These are phyloP conservation scores for Mionectes olivaceus DNA, from an alignment of 2,797 vertebrate species.

Conservation along the genomic window DNA sequence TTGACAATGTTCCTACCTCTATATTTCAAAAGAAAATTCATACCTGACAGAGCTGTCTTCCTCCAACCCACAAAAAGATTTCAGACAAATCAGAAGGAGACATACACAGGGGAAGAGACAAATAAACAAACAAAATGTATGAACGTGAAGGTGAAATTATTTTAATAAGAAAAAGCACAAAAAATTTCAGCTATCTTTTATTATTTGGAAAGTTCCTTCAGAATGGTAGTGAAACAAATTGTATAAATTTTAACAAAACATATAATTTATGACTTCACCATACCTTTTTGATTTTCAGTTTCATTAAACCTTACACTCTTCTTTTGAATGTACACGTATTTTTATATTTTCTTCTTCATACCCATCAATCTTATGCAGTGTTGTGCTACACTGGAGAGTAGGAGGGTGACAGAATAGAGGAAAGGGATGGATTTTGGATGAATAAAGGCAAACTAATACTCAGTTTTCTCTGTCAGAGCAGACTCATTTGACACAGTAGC, in stretches of 20 bases:
- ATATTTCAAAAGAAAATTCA: neutral
- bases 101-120: neutral
- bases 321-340: neutral
- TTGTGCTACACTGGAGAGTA: neutral
- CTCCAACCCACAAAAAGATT: neutral
- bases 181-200: neutral
- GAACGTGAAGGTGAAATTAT: neutral
- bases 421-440: neutral
- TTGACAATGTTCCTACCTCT: neutral
- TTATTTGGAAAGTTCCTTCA: neutral
- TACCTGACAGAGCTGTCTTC: neutral
- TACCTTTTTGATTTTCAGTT: neutral
- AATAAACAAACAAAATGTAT: neutral
- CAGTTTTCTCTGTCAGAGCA: neutral
- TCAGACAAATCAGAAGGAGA: neutral
- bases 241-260: neutral
- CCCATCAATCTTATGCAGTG: neutral
- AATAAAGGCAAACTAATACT: neutral
- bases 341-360: neutral
- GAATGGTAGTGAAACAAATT: neutral
- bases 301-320: neutral
- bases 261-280: neutral
- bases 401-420: neutral
- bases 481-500: neutral
- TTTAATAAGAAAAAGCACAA: neutral